Conservation (phyloP, 2,888 invertebrate genomes). For the Diadromus collaris region DNA sequence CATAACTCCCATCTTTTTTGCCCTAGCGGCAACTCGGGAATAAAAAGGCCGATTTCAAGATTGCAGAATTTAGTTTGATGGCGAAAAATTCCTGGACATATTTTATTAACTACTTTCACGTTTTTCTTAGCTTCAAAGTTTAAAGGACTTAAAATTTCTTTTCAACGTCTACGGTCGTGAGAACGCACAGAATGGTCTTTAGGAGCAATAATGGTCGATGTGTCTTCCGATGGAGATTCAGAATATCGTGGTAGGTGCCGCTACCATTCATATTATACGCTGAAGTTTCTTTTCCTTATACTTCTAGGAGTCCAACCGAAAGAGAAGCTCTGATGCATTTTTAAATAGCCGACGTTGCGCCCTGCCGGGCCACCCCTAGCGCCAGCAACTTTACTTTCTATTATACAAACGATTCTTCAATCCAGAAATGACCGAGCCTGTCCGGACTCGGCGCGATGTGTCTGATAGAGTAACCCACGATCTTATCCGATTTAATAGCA, state of each 20-base stretch:
- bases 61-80: no score
- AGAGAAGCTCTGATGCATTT: background rate
- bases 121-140: background rate
- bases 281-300: background rate
- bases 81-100: background rate
- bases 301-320: background rate
- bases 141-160: constrained; percentile 4
- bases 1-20: no score
- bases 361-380: constrained; percentile 38
- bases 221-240: constrained; percentile 33
- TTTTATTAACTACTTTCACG: background rate
- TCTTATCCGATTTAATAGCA: constrained; percentile 7
- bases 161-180: constrained; percentile 8
- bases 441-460: background rate
- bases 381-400: constrained; percentile 50
- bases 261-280: background rate
- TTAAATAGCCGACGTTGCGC: constrained; percentile 12
- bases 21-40: no score
- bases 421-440: constrained; percentile 6
- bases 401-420: constrained; percentile 10
- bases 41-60: no score
- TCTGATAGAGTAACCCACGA: background rate
- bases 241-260: constrained; percentile 52
- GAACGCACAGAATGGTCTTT: constrained; percentile 37
- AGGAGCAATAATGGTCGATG: constrained; percentile 44